Conservation (phyloP, 1,140 invertebrate genomes). For the Drosophila obscura region DNA sequence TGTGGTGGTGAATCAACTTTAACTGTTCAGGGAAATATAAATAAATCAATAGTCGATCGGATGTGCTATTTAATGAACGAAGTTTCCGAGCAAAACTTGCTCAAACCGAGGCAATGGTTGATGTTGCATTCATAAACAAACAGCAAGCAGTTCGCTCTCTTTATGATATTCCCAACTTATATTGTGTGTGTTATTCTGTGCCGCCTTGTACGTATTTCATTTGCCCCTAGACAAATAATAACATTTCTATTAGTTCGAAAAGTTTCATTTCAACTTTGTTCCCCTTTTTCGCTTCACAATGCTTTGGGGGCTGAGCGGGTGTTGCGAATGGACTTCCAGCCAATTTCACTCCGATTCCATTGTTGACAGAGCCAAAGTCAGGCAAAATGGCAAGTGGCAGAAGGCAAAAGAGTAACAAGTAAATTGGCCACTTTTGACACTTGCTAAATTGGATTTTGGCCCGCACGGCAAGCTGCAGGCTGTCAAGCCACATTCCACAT, state of each 20-base stretch:
- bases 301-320: constrained; percentile 11
- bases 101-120: constrained; percentile 6
- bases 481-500: constrained; percentile 42
- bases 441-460: constrained; percentile 60
- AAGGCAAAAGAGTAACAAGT: constrained; percentile 51
- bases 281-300: constrained; percentile 31
- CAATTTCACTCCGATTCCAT: constrained; percentile 77
- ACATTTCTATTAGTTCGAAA: constrained; percentile 72
- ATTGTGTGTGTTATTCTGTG: neutral
- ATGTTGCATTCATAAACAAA: constrained; percentile 15
- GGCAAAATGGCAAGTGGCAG: constrained; percentile 17
- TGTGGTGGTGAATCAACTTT: neutral
- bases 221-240: constrained; percentile 65
- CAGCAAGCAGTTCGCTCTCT: constrained; percentile 7
- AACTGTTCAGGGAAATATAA: constrained; percentile 15
- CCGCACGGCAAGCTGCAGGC: constrained; percentile 27
- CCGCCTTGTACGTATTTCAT: constrained; percentile 27
- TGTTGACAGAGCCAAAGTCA: constrained; percentile 52
- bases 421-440: constrained; percentile 73
- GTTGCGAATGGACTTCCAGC: constrained; percentile 61
- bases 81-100: constrained; percentile 11
- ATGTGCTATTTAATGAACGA: constrained; percentile 26
- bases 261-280: constrained; percentile 64
- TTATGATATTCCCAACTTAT: constrained; percentile 26
- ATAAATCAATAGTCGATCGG: constrained; percentile 32